phyloP scores from a whole-genome alignment of 1,140 invertebrate species.

The Lutraria rhynchaena region DNA sequence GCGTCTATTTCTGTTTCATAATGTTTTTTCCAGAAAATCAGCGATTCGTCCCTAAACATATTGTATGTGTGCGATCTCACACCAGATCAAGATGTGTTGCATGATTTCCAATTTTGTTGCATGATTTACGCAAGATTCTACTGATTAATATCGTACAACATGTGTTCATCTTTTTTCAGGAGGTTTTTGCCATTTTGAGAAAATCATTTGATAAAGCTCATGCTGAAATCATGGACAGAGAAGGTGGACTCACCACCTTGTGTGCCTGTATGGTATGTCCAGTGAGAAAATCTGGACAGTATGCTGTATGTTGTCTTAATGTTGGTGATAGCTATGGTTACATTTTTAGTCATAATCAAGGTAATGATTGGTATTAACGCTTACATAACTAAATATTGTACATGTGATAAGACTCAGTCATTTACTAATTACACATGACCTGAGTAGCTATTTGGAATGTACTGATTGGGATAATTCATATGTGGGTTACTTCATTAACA shows the following conservation, averaged over 20 bases:
- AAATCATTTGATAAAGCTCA: constrained; percentile 94
- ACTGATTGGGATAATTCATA: too few species aligned
- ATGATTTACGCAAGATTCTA: too few species aligned
- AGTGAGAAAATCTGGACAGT: constrained; percentile 84
- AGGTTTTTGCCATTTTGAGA: constrained; percentile 91
- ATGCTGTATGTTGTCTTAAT: constrained; percentile 94
- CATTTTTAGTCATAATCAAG: constrained; percentile 91
- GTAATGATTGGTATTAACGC: constrained; percentile 68
- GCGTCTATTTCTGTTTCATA: too few species aligned
- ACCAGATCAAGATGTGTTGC: too few species aligned
- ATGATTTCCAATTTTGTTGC: too few species aligned
- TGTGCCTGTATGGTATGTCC: constrained; percentile 91
- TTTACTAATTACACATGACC: not conserved
- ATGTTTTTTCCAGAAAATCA: too few species aligned
- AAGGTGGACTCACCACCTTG: constrained; percentile 93
- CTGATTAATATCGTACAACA: too few species aligned
- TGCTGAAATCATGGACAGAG: constrained; percentile 92
- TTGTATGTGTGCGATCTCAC: too few species aligned
- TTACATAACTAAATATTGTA: too few species aligned
- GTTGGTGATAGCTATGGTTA: constrained; percentile 95
- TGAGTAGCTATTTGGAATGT: too few species aligned
- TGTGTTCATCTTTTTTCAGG: constrained; percentile 83
- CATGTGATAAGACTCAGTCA: not conserved
- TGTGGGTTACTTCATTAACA: too few species aligned
- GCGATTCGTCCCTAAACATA: too few species aligned